Evolutionary conservation across 1,140 invertebrate species (phyloP), one percentile per base, ranked within the genome.

Genomic region (Philotrypesis tridentata): DNA sequence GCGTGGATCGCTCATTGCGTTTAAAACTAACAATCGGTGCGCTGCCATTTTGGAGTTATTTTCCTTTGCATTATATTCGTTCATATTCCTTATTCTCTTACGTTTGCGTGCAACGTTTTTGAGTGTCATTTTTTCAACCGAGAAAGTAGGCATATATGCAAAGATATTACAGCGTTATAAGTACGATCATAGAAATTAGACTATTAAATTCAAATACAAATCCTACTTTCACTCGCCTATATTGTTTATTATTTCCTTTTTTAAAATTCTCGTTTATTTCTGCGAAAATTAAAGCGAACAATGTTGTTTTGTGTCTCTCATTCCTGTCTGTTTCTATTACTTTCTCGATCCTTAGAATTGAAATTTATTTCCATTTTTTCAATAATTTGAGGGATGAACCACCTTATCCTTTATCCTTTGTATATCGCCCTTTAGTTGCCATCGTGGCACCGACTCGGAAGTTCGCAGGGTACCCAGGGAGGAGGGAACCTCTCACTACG

Each of bases 171-270:
- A 90, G 86, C 87, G 85, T 88, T 86, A 89, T 89, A 91, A 92
- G 89, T 89, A 91, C 88, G 90, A 89, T 89, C 82, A 89, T 89
- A 87, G 85, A 90, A 91, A 92, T 89, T 88, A 91, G 87, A 90
- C 87, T 91, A 91, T 90, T 88, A 86, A 89, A 89, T 90, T 91
- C 84, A 91, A 90, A 90, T 92, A 91, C 86, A 91, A 92, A 91
- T 91, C 90, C 90, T 92, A 92, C 91, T 91, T 91, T 90, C 90
- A 91, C 88, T 91, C 88, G 88, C 88, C 88, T 90, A 89, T 88
- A 85, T 80, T 80, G 80, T 84, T 74, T 82, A 73, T 77, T 83
- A 70, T 65, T 82, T 83, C 84, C 65, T 74, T 77, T 85, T 85
- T 81, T 68, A 83, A 83, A 84, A 79, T 43, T 86, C 83, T 79